Base-by-base conservation (phyloP, 2,888 invertebrate genomes). In the Drosophila percnosoma region DNA sequence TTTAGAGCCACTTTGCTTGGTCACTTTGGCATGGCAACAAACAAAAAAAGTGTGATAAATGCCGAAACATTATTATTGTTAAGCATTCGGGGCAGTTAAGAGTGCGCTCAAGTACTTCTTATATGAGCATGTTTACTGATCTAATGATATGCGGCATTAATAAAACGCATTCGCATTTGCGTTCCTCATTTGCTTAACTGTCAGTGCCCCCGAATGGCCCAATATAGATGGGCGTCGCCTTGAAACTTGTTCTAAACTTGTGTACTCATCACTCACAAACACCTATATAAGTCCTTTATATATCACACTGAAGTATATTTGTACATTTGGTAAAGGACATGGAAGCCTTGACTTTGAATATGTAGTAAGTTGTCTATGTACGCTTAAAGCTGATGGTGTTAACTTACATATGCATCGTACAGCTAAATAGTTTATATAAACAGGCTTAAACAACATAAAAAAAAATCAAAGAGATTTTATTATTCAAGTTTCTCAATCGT, bases 1-100 rank as follows among this genome's bases (percentile, higher is more conserved):
- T 86, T 86, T 86, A 86, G 85, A 86, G 85, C 87, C 85, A 86
- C 85, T 87, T 84, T 83, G 76, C 78, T 80, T 82, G 84, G 80
- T 83, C 86, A 83, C 83, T 83, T 85, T 74, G 78, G 72, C 79
- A 68, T 48, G 36, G 38, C 60, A 62, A 58, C 45, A 36, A 59
- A 58, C 15, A 21, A 45, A 42, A 73, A 82, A 80, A 81, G 70
- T 72, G 82, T 86, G 85, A 86, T 86, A 85, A 86, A 86, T 86
- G 85, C 71, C 63, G 42, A 73, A 54, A 67, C 85, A 86, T 86
- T 86, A 87, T 86, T 86, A 83, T 83, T 85, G 85, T 68, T 65
- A 69, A 78, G 67, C 65, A 76, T 70, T 65, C 70, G 38, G 40
- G 71, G 61, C 75, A 72, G 78, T 71, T 71, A 71, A 68, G 64